Evolutionary conservation across 2,888 invertebrate genomes (phyloP), one percentile per base, ranked within the genome.

Genomic region (Lasioglossum zephyrum): DNA sequence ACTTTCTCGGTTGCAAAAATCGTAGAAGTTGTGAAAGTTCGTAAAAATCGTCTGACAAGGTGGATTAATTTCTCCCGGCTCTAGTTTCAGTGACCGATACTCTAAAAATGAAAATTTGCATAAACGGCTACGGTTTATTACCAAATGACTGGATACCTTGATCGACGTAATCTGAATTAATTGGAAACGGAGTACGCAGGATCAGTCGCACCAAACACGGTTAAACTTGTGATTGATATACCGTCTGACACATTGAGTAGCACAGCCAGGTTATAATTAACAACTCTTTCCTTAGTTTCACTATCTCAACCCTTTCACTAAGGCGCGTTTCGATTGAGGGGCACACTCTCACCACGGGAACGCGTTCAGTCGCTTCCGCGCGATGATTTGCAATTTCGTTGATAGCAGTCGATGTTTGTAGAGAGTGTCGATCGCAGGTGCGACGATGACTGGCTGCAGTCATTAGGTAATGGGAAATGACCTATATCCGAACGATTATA

Each of bases 241-340:
- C 9, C 36, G 66, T 9, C 66, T 8, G 66, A 66, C 66, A 69
- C 39, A 36, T 69, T 13, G 22, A 18, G 41, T 9, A 22, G 22
- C 11, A 11, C 36, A 31, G 26, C 18, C 39, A 47, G 39, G 66
- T 57, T 41, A 18, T 8, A 74, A 84, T 84, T 74, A 77, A 76
- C 44, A 73, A 49, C 77, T 31, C 39, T 84, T 84, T 73, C 77
- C 84, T 83, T 77, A 73, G 84, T 84, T 84, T 83, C 84, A 77
- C 84, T 69, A 39, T 41, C 47, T 44, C 57, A 60, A 73, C 73
- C 77, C 77, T 84, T 84, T 84, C 83, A 83, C 84, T 49, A 26
- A 72, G 26, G 11, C 70, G 72, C 47, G 63, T 26, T 39, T 39
- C 72, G 5, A 60, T 22, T 18, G 60, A 73, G 39, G 41, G 80